Percentiles rank a stretch among this genome's conserved stretches.
Conservation (phyloP, 2,797 vertebrate species). For the Epinephelus coioides region DNA sequence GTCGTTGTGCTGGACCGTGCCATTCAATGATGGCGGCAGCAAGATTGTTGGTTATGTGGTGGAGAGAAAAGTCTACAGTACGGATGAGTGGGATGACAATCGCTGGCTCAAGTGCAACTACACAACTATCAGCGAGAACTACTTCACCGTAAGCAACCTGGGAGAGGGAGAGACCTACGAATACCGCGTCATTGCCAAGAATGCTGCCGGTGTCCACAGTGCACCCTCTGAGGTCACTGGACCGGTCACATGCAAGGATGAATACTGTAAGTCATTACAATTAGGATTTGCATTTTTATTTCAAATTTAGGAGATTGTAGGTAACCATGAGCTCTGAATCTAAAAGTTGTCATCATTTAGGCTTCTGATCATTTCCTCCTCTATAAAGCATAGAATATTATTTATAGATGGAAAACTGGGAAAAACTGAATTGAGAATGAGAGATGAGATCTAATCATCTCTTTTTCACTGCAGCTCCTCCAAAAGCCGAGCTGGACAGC, state of each 20-base stretch:
- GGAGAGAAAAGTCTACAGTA: conserved; percentile 92
- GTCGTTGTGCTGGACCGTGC: conserved; percentile 93
- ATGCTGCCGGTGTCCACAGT: conserved; percentile 95
- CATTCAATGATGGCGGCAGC: conserved; percentile 95
- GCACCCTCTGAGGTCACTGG: conserved; percentile 94
- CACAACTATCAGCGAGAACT: conserved; percentile 95
- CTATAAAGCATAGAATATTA: no score
- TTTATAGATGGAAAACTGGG: no score
- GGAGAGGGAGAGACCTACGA: conserved; percentile 93
- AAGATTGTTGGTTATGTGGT: conserved; percentile 95
- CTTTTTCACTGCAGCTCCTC: conserved; percentile 88
- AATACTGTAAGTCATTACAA: conserved; percentile 90
- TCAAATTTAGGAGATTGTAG: background rate
- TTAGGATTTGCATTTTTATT: background rate
- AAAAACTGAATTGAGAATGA: no score
- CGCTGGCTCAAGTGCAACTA: conserved; percentile 99
- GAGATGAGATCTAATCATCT: background rate
- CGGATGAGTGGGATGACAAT: conserved; percentile 91
- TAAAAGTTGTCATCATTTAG: no score
- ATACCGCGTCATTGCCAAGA: conserved; percentile 95
- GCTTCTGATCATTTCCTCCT: no score
- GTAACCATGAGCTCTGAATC: no score
- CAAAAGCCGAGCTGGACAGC: conserved; percentile 95
- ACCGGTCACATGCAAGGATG: conserved; percentile 95
- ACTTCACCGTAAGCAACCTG: conserved; percentile 92